These are phyloP conservation scores for Brachionus sp. DNA, from an alignment of 1,140 invertebrate genomes.

Conservation along the genomic window DNA sequence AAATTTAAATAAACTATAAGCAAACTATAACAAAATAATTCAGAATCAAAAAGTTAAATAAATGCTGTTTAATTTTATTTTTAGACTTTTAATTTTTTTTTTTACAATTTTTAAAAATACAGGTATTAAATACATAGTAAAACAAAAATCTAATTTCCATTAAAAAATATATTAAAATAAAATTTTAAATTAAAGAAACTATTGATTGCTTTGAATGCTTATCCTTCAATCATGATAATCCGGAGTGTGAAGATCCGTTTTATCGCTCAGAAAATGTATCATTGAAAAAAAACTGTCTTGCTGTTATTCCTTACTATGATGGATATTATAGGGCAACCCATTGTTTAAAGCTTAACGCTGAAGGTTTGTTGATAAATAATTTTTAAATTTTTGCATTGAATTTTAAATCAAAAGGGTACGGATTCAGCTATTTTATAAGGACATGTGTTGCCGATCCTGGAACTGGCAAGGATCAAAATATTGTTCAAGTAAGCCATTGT, in stretches of 20 bases:
- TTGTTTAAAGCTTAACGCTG: constrained; percentile 19
- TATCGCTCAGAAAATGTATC: background rate
- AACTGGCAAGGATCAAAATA: constrained; percentile 18
- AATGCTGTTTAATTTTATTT: background rate
- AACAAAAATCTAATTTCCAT: background rate
- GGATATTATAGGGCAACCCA: constrained; percentile 1
- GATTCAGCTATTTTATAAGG: background rate
- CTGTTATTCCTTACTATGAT: background rate
- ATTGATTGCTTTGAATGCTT: constrained; percentile 24
- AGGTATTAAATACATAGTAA: background rate
- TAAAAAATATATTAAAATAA: no score
- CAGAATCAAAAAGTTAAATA: background rate
- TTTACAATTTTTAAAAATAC: background rate
- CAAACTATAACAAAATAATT: background rate
- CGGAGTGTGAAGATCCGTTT: constrained; percentile 26
- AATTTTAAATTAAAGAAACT: background rate
- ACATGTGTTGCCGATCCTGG: background rate
- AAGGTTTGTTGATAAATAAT: background rate
- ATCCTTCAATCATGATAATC: constrained; percentile 32
- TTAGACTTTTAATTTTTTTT: background rate
- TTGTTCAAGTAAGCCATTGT: constrained; percentile 15
- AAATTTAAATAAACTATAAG: background rate
- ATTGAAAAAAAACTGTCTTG: background rate
- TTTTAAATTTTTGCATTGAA: background rate
- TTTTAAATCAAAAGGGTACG: background rate